Percentiles rank a stretch among this genome's conserved stretches.
Conservation (phyloP, 1,140 invertebrate genomes). For the Wiebesia pumilae region DNA sequence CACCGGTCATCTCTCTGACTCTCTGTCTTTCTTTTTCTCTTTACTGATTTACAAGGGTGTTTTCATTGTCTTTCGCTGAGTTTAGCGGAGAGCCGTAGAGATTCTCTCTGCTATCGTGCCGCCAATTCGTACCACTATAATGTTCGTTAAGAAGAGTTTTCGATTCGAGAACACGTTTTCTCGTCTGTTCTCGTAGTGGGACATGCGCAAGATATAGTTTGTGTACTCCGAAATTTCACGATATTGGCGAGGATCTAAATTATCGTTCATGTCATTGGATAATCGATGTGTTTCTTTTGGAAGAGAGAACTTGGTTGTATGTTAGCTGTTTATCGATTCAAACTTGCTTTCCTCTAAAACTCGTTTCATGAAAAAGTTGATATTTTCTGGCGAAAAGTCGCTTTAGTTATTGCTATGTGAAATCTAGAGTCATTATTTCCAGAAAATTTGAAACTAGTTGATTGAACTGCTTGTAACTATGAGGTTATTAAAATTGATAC, state of each 20-base stretch:
- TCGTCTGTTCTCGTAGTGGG: not conserved
- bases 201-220: constrained; percentile 13
- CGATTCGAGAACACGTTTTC: constrained; percentile 47
- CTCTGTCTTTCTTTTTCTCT: constrained; percentile 12
- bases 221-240: not conserved
- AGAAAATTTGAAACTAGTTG: not conserved
- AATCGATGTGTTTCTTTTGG: constrained; percentile 16
- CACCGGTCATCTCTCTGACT: constrained; percentile 13
- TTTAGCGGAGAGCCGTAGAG: constrained; percentile 59
- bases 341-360: not conserved
- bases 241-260: constrained; percentile 25
- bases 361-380: not conserved
- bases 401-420: not conserved
- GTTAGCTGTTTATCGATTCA: not conserved
- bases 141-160: constrained; percentile 38
- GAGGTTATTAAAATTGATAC: not conserved
- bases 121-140: not conserved
- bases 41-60: constrained; percentile 69
- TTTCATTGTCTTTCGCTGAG: constrained; percentile 66
- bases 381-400: not conserved
- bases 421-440: not conserved
- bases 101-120: constrained; percentile 20
- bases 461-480: not conserved
- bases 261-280: not conserved
- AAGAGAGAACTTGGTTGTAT: not conserved